These are phyloP conservation scores for Xiphophorus hellerii DNA, from an alignment of 2,113 vertebrate genomes.

Conservation along the genomic window DNA sequence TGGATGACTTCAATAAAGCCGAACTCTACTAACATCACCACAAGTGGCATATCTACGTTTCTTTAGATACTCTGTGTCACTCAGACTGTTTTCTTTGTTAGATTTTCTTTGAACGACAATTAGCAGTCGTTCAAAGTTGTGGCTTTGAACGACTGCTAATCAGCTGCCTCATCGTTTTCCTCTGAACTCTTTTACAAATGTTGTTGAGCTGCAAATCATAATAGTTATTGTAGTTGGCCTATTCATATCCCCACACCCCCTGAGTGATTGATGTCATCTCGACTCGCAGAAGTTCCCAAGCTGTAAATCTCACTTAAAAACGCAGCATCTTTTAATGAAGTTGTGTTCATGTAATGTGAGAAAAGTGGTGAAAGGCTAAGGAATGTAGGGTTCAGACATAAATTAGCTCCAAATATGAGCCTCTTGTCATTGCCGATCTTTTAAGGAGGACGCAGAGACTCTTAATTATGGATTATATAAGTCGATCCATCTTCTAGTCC, in stretches of 20 bases:
- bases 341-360: conserved; percentile 22
- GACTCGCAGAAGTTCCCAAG: conserved; percentile 16
- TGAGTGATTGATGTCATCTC: conserved; percentile 1
- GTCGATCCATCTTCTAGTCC: conserved; percentile 53
- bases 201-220: background rate
- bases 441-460: conserved; percentile 46
- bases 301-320: conserved; percentile 55
- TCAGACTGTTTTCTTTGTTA: background rate
- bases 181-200: background rate
- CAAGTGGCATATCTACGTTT: background rate
- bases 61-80: too few species aligned
- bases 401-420: conserved; percentile 68
- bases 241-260: conserved; percentile 6
- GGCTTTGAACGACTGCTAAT: background rate
- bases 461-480: conserved; percentile 73
- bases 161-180: background rate
- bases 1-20: background rate
- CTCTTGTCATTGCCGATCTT: conserved; percentile 66
- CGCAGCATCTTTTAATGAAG: conserved; percentile 28
- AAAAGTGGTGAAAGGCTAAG: conserved; percentile 37
- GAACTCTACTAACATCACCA: background rate
- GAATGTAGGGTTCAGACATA: conserved; percentile 70
- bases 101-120: background rate
- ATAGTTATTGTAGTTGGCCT: background rate
- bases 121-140: too few species aligned